Base-by-base conservation (phyloP, 2,888 invertebrate species). In the Lochmaea crataegi region DNA sequence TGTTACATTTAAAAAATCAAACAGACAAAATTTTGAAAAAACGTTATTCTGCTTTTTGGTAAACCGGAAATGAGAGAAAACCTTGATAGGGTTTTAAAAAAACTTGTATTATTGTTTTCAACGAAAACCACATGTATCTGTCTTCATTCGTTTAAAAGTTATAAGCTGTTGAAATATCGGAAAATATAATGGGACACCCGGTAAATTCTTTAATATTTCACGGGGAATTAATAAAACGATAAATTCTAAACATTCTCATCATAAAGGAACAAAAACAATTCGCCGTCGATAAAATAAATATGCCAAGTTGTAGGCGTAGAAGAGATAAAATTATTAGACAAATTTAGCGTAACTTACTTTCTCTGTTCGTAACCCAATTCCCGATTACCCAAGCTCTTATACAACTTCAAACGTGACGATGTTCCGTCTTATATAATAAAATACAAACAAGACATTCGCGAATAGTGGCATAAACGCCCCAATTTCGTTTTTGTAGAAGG, bases 311-410 rank as follows among this genome's bases (percentile, higher is more conserved):
- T 78, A 77, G 80, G 77, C 76, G 78, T 74, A 68, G 75, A 73
- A 72, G 70, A 77, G 69, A 68, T 72, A 73, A 75, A 75, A 75
- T 78, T 79, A 79, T 79, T 79, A 78, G 80, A 80, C 80, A 77
- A 80, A 81, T 81, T 81, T 77, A 77, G 80, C 79, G 77, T 80
- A 80, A 82, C 82, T 82, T 82, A 82, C 82, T 82, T 82, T 83
- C 82, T 82, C 83, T 79, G 79, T 75, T 78, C 77, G 77, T 82
- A 82, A 82, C 82, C 82, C 79, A 80, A 81, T 82, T 82, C 80
- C 72, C 72, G 75, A 74, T 78, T 78, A 77, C 78, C 72, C 73
- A 78, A 78, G 74, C 73, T 73, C 75, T 77, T 77, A 77, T 77
- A 76, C 76, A 77, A 77, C 76, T 72, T 65, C 53, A 70, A 76